Evolutionary conservation across 2,113 vertebrate species (phyloP).

Genomic region (Prochilodus magdalenae): DNA sequence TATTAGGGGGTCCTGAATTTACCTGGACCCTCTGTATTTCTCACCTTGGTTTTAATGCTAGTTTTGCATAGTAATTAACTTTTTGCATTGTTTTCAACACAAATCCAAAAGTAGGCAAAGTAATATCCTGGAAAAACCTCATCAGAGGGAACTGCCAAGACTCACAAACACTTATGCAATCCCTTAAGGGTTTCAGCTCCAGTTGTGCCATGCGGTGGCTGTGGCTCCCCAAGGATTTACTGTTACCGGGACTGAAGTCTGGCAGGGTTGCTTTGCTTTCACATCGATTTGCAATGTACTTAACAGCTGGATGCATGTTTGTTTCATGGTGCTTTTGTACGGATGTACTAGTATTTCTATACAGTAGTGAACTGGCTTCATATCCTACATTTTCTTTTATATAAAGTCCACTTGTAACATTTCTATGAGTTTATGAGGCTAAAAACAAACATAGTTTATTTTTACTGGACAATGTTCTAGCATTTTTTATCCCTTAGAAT

Average conservation of each 20-base stretch:
- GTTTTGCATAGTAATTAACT: background rate
- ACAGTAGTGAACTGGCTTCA: too few relatives aligned
- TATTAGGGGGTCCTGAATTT: too few relatives aligned
- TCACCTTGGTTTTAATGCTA: background rate
- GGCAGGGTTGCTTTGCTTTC: conserved; percentile 16
- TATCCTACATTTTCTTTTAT: too few relatives aligned
- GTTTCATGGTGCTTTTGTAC: background rate
- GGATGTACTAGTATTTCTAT: background rate
- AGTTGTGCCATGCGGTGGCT: conserved; percentile 8
- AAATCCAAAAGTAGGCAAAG: background rate
- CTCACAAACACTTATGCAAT: conserved; percentile 4
- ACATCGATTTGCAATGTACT: conserved; percentile 17
- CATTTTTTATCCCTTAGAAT: too few relatives aligned
- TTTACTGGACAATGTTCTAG: too few relatives aligned
- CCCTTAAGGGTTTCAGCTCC: conserved; percentile 10
- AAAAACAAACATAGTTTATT: too few relatives aligned
- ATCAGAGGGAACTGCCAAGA: background rate
- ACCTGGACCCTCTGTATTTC: too few relatives aligned
- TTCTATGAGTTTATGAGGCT: too few relatives aligned
- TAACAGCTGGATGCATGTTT: conserved; percentile 5
- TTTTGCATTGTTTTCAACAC: background rate
- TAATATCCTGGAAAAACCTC: background rate
- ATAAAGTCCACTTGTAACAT: too few relatives aligned
- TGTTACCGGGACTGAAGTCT: conserved; percentile 1
- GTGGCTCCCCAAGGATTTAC: conserved; percentile 8